Conservation (phyloP, 1,140 invertebrate genomes). For the Plutomurus gul region DNA sequence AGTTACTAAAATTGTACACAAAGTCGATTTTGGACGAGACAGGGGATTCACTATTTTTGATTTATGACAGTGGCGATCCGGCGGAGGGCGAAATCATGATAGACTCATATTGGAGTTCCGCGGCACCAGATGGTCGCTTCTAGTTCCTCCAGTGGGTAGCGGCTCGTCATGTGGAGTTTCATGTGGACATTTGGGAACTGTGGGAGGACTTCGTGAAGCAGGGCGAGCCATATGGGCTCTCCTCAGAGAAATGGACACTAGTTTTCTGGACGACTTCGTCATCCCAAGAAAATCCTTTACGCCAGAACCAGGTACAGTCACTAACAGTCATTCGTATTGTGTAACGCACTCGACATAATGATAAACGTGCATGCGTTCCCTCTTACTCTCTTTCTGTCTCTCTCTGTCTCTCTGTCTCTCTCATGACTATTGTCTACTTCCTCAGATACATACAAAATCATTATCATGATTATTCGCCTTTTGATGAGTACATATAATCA, state of each 20-base stretch:
- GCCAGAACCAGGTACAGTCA: constrained; percentile 33
- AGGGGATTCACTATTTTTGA: background rate
- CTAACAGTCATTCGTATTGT: too few relatives aligned
- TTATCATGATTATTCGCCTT: too few relatives aligned
- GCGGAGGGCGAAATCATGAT: constrained; percentile 68
- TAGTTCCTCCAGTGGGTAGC: constrained; percentile 55
- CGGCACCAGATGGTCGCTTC: constrained; percentile 65
- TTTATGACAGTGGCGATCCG: constrained; percentile 65
- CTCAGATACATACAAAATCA: too few relatives aligned
- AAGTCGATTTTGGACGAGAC: background rate
- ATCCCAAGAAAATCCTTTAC: constrained; percentile 54
- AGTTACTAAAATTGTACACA: too few relatives aligned
- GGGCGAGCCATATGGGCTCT: constrained; percentile 62
- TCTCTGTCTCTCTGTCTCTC: too few relatives aligned
- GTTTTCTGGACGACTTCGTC: constrained; percentile 61
- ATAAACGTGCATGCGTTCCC: too few relatives aligned
- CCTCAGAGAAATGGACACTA: constrained; percentile 61
- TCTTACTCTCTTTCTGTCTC: too few relatives aligned
- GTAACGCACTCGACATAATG: too few relatives aligned
- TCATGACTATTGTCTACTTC: too few relatives aligned
- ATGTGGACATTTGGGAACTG: constrained; percentile 54
- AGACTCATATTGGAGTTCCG: constrained; percentile 69
- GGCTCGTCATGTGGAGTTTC: constrained; percentile 46
- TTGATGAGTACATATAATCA: too few relatives aligned
- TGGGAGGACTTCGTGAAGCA: constrained; percentile 61